These are phyloP conservation scores for Megastigmus dorsalis DNA, from an alignment of 2,888 invertebrate genomes.

Conservation along the genomic window DNA sequence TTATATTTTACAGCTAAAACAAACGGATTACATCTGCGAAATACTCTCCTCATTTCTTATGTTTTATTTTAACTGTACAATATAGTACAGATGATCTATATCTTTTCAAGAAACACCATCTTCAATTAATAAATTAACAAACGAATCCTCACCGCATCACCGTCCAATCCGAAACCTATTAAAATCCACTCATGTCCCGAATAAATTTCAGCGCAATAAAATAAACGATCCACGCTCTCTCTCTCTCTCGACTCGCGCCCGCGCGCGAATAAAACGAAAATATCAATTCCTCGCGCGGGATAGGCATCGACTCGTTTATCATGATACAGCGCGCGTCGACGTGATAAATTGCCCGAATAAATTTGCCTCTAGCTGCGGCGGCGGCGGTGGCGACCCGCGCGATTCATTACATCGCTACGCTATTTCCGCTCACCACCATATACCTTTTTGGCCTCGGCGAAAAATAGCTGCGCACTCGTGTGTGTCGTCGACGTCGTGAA, in stretches of 20 bases:
- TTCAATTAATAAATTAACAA: neutral
- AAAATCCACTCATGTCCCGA: neutral
- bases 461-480: no score
- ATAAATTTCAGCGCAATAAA: constrained; percentile 17
- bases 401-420: constrained; percentile 41
- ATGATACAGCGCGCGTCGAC: constrained; percentile 2
- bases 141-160: neutral
- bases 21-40: no score
- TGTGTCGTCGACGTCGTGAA: no score
- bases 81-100: no score
- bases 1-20: neutral
- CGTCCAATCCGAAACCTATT: no score
- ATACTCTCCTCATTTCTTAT: no score
- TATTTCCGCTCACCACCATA: no score
- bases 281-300: constrained; percentile 26
- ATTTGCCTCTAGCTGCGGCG: constrained; percentile 27
- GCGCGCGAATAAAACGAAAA: constrained; percentile 25
- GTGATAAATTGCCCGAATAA: constrained; percentile 44
- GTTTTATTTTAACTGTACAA: no score
- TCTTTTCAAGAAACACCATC: no score
- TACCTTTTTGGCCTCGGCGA: no score
- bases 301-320: constrained; percentile 37
- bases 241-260: no score
- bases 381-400: no score
- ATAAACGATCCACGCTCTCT: neutral